These are phyloP conservation scores for Petrocephalus zakoni DNA, from an alignment of 2,113 vertebrate species.

Conservation along the genomic window DNA sequence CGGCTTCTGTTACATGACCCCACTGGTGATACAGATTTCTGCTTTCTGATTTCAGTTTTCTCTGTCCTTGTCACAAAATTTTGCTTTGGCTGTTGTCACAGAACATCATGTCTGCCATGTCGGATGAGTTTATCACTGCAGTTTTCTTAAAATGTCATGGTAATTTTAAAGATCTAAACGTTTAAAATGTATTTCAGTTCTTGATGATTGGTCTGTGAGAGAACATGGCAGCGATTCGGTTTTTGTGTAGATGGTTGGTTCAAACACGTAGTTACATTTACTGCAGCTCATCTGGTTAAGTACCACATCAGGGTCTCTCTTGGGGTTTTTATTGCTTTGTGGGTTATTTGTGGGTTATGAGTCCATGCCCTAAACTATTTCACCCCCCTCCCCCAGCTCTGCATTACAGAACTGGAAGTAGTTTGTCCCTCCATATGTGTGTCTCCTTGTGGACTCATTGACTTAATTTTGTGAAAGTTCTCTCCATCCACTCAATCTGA, in stretches of 20 bases:
- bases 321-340: background rate
- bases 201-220: background rate
- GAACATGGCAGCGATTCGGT: background rate
- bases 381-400: too few relatives aligned
- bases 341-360: background rate
- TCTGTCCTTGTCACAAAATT: background rate
- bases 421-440: background rate
- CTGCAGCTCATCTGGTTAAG: background rate
- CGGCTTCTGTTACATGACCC: background rate
- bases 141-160: background rate
- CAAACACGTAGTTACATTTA: background rate
- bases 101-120: background rate
- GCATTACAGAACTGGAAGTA: background rate
- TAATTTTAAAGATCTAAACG: background rate
- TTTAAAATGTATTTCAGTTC: background rate
- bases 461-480: background rate
- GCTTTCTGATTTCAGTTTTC: background rate
- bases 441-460: background rate
- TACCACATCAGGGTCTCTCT: background rate
- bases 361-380: background rate
- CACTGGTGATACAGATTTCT: background rate
- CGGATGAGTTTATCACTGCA: background rate
- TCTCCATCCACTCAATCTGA: background rate
- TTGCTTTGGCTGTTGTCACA: background rate
- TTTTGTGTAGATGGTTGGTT: background rate